These are phyloP conservation scores for Drosophila melanica DNA, from an alignment of 1,140 invertebrate species.

Conservation along the genomic window DNA sequence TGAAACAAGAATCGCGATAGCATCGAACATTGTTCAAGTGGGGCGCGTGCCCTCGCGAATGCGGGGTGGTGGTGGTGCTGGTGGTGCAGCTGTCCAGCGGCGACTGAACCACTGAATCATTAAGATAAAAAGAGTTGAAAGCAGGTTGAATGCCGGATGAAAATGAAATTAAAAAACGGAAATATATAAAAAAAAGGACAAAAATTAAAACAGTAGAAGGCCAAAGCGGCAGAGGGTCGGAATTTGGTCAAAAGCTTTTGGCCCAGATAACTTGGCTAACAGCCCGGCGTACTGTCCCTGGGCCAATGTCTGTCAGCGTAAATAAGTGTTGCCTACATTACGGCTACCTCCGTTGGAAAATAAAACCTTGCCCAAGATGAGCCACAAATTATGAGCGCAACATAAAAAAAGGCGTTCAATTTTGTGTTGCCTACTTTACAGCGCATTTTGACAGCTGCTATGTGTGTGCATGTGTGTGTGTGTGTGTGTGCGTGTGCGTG, in stretches of 20 bases:
- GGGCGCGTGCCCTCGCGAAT: too few species aligned
- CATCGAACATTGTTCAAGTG: constrained; percentile 13
- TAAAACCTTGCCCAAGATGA: constrained; percentile 33
- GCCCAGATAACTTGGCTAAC: constrained; percentile 29
- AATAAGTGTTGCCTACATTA: constrained; percentile 63
- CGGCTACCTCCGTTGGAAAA: neutral
- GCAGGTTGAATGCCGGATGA: constrained; percentile 39
- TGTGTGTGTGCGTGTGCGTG: constrained; percentile 2
- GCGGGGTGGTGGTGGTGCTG: neutral
- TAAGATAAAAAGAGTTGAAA: constrained; percentile 34
- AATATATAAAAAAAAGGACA: constrained; percentile 4
- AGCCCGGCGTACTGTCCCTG: neutral
- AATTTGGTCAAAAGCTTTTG: constrained; percentile 56
- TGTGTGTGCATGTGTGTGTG: neutral
- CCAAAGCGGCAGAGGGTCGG: constrained; percentile 36
- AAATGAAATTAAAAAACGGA: constrained; percentile 44
- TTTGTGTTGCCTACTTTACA: constrained; percentile 31
- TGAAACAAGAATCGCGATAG: constrained; percentile 46
- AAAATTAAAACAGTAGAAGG: neutral
- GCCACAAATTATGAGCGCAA: constrained; percentile 55
- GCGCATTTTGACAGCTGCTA: constrained; percentile 1
- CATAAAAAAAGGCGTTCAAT: constrained; percentile 30
- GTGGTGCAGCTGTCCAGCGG: neutral
- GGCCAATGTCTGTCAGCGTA: constrained; percentile 10
- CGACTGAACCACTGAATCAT: constrained; percentile 19